Conservation (phyloP, 2,888 invertebrate species). For the Netelia inedita region DNA sequence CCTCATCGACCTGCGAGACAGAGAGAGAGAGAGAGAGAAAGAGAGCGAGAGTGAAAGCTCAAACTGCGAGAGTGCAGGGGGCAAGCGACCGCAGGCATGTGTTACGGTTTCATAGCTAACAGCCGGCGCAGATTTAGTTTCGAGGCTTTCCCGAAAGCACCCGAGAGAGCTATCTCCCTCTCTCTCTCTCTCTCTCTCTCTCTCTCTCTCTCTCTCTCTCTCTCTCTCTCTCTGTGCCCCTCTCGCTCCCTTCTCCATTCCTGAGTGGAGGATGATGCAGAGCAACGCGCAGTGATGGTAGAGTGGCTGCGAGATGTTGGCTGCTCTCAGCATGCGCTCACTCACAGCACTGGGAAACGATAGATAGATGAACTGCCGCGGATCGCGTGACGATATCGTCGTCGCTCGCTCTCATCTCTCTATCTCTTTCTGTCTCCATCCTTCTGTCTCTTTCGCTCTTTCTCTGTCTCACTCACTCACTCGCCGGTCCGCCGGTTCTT, state of each 20-base stretch:
- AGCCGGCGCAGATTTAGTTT: slow-evolving; percentile 75
- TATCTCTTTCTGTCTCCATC: slow-evolving; percentile 34
- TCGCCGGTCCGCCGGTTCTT: slow-evolving; percentile 20
- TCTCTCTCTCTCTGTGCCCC: slow-evolving; percentile 1
- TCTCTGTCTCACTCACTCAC: slow-evolving; percentile 13
- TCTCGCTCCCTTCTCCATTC: slow-evolving; percentile 19
- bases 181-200: neutral
- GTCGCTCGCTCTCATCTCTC: slow-evolving; percentile 49
- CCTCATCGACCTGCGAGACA: slow-evolving; percentile 13
- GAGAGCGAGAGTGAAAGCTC: slow-evolving; percentile 1
- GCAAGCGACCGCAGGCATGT: slow-evolving; percentile 71
- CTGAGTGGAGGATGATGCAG: slow-evolving; percentile 4
- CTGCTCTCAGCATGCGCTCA: slow-evolving; percentile 9
- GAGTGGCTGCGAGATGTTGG: slow-evolving; percentile 22
- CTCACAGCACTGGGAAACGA: slow-evolving; percentile 57
- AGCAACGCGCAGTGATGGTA: neutral
- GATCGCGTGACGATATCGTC: slow-evolving; percentile 74
- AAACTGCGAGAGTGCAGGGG: slow-evolving; percentile 24
- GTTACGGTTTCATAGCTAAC: slow-evolving; percentile 75
- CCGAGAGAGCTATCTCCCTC: slow-evolving; percentile 21
- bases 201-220: slow-evolving; percentile 3
- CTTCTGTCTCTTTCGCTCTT: slow-evolving; percentile 34
- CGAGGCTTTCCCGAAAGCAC: slow-evolving; percentile 22
- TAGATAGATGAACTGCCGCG: slow-evolving; percentile 68
- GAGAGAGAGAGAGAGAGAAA: slow-evolving; percentile 23